A percentile compares a stretch with the other conserved stretches of the same genome.
phyloP scores from a whole-genome alignment of 2,797 vertebrate genomes.

The Arnoldichthys spilopterus region DNA sequence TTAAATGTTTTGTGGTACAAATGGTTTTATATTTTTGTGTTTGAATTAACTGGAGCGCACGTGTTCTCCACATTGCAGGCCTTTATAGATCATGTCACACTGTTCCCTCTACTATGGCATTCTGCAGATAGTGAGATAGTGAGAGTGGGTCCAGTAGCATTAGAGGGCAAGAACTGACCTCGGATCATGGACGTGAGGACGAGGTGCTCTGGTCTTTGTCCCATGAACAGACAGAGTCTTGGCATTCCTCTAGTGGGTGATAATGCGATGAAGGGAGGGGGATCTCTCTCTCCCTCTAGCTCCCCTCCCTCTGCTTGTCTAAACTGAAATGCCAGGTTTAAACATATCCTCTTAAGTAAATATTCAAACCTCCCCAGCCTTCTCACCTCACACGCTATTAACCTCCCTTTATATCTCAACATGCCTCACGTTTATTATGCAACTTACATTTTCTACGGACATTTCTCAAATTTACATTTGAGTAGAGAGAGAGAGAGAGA shows the following conservation, averaged over 20 bases:
- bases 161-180: constrained; percentile 34
- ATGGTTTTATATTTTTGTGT: not conserved
- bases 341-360: constrained; percentile 77
- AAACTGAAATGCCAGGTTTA: constrained; percentile 78
- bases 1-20: not conserved
- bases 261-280: constrained; percentile 69
- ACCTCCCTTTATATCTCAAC: constrained; percentile 57
- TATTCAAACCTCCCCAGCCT: constrained; percentile 66
- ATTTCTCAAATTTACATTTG: too few relatives aligned
- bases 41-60: not conserved
- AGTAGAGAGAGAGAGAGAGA: too few relatives aligned
- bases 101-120: constrained; percentile 16
- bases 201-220: constrained; percentile 48
- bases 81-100: not conserved
- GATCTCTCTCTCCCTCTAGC: constrained; percentile 26
- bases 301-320: constrained; percentile 71
- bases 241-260: constrained; percentile 79
- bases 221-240: constrained; percentile 75
- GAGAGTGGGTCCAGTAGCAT: constrained; percentile 4
- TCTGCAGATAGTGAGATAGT: constrained; percentile 15
- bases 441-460: too few relatives aligned
- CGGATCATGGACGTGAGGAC: constrained; percentile 41
- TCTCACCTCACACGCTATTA: constrained; percentile 69
- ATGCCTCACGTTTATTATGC: too few relatives aligned
- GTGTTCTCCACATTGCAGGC: not conserved